Base-by-base conservation (phyloP, 2,888 invertebrate genomes). In the Ormyrus rosae region DNA sequence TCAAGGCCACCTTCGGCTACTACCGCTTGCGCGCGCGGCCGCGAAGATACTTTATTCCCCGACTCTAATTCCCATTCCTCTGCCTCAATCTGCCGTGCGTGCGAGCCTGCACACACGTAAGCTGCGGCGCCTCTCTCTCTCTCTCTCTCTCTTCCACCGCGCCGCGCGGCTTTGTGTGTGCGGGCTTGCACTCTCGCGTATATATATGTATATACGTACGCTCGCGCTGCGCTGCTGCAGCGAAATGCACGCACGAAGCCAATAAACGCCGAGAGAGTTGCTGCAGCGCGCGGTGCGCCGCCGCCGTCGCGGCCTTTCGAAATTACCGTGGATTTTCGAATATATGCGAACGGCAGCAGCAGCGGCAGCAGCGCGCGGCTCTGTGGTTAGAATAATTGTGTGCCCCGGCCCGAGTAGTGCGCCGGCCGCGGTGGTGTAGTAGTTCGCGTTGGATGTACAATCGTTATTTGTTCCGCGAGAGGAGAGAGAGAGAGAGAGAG, bases 41-140 rank as follows among this genome's bases (percentile, higher is more conserved):
- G 75, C 78, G 75, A 83, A 64, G 73, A 83, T 82, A 83, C 83
- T 80, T 83, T 80, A 84, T 83, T 83, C 83, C 34, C 82, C 82
- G 81, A 84, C 83, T 84, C 84, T 82, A 84, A 85, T 84, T 84
- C 84, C 77, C 84, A 83, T 84, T 84, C 82, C 84, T 81, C 78
- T 78, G 80, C 83, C 81, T 83, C 84, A 82, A 84, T 85, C 83
- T 84, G 69, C 75, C 81, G 82, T 82, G 82, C 83, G 83, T 83
- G 83, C 79, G 83, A 81, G 77, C 81, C 77, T 77, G 74, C 64
- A 81, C 79, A 82, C 65, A 78, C 71, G 51, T 53, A 71, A 72
- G 51, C 64, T 60, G 11, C 58, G 51, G 71, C 79, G 78, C 80
- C 81, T 79, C 82, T 80, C 81, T 45, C 13, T 58, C 60, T 58